Evolutionary conservation across 2,888 invertebrate species (phyloP), one percentile per base, ranked within the genome.

Genomic region (Ypsolopha scabrella): DNA sequence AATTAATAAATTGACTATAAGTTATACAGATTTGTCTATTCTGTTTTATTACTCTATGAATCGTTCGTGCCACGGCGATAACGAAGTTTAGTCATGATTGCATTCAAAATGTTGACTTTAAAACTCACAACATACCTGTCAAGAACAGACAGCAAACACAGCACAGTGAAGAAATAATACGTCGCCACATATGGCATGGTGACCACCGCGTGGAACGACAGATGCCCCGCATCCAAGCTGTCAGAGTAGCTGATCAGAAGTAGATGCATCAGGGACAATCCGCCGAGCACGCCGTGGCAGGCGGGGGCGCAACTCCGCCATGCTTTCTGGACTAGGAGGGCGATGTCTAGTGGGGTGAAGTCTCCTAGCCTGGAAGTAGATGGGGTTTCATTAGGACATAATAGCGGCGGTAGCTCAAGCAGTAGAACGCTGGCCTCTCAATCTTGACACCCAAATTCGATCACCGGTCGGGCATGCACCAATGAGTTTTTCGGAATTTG

Each of bases 271-370:
- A 90, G 67, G 0, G 89, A 85, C 11, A 90, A 57, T 0, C 90
- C 90, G 0, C 88, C 90, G 0, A 90, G 74, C 4, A 90, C 72
- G 0, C 90, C 90, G 63, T 89, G 90, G 60, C 89, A 89, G 0
- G 90, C 81, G 0, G 81, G 78, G 0, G 89, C 87, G 7, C 83
- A 72, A 44, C 81, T 78, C 2, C 87, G 72, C 86, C 87, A 87
- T 0, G 77, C 76, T 13, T 73, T 77, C 58, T 90, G 90, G 0
- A 83, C 70, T 0, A 68, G 63, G 9, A 89, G 59, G 0, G 90
- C 90, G 35, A 89, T 69, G 58, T 90, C 88, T 38, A 90, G 61
- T 0, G 90, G 89, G 0, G 81, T 85, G 11, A 82, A 57, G 48
- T 87, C 80, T 0, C 83, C 81, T 54, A 85, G 58, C 54, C 85